Conservation (phyloP, 1,140 invertebrate genomes). For the Cheumatopsyche charites region DNA sequence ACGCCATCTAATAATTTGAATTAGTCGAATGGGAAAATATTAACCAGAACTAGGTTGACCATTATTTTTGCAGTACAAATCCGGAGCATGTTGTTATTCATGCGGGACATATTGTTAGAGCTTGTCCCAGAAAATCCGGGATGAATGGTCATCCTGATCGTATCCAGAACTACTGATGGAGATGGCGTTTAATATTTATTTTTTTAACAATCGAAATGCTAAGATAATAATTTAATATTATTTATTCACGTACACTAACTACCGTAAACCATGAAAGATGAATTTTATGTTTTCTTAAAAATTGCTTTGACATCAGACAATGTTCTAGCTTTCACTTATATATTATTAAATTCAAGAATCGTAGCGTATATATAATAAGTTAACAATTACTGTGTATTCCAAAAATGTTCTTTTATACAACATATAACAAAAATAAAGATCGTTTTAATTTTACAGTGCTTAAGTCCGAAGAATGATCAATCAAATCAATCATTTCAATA, state of each 20-base stretch:
- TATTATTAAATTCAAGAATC: conserved; percentile 13
- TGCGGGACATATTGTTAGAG: too few species aligned
- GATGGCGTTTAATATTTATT: too few species aligned
- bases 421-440: conserved; percentile 37
- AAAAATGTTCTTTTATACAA: conserved; percentile 32
- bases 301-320: neutral
- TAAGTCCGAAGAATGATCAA: conserved; percentile 24
- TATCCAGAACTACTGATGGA: too few species aligned
- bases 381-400: conserved; percentile 33
- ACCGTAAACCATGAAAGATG: neutral
- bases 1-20: conserved; percentile 19
- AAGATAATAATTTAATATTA: neutral
- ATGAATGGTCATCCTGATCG: too few species aligned
- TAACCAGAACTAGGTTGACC: too few species aligned
- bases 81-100: too few species aligned
- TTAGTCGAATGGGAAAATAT: neutral
- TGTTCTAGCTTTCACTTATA: neutral
- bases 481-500: conserved; percentile 26
- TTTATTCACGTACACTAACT: neutral
- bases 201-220: conserved; percentile 22
- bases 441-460: conserved; percentile 23
- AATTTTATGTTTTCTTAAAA: neutral
- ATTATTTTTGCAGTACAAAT: too few species aligned
- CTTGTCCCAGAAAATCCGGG: too few species aligned
- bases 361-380: conserved; percentile 24